Conservation (phyloP, 1,140 invertebrate genomes). For the Drosophila lacertosa region DNA sequence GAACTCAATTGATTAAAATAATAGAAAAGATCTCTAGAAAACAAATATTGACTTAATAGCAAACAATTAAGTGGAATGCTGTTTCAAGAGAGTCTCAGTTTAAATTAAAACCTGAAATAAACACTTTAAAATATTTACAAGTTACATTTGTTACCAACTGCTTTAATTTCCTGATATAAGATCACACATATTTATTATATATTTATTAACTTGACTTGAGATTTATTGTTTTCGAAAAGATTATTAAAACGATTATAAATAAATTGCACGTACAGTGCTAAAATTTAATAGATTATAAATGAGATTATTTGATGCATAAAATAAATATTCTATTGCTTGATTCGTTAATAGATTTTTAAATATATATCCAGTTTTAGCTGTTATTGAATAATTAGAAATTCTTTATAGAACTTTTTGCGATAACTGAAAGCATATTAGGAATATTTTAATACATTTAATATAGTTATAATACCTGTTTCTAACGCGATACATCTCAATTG, state of each 20-base stretch:
- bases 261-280: not conserved
- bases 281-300: not conserved
- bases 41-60: too few relatives aligned
- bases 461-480: not conserved
- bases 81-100: too few relatives aligned
- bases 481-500: conserved; percentile 2
- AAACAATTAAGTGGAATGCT: too few relatives aligned
- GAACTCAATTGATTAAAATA: not conserved
- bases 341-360: not conserved
- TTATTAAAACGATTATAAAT: not conserved
- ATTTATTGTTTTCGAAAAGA: not conserved
- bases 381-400: not conserved
- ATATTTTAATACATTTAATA: not conserved
- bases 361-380: not conserved
- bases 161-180: too few relatives aligned
- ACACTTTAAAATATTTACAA: too few relatives aligned
- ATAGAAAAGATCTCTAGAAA: too few relatives aligned
- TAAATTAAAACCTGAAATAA: too few relatives aligned
- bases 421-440: not conserved
- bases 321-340: not conserved
- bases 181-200: not conserved
- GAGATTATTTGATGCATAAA: not conserved
- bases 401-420: not conserved
- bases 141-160: too few relatives aligned
- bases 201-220: not conserved